These are phyloP conservation scores for Enteromius anoplus DNA, from an alignment of 2,797 vertebrate genomes.

Conservation along the genomic window DNA sequence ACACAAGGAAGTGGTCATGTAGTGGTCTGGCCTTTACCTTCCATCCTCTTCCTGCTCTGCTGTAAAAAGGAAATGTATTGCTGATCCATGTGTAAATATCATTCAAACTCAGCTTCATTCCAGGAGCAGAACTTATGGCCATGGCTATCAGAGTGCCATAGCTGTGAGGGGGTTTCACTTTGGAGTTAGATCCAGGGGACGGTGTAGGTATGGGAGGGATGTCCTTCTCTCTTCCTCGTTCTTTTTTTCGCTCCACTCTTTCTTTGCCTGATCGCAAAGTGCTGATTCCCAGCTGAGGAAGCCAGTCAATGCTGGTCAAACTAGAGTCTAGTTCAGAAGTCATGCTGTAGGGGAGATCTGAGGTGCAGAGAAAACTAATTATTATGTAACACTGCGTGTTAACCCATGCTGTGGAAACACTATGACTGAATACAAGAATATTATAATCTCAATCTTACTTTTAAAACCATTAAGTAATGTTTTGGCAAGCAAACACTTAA, in stretches of 20 bases:
- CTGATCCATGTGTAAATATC: slow-evolving; percentile 99
- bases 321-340: slow-evolving; percentile 94
- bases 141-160: slow-evolving; percentile 97
- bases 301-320: slow-evolving; percentile 98
- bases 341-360: slow-evolving; percentile 72
- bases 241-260: slow-evolving; percentile 79
- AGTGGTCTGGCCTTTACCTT: slow-evolving; percentile 79
- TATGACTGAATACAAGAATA: not conserved
- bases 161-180: slow-evolving; percentile 93
- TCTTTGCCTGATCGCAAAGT: slow-evolving; percentile 86
- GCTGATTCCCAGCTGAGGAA: slow-evolving; percentile 92
- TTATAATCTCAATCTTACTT: not conserved
- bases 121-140: slow-evolving; percentile 90
- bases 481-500: slow-evolving; percentile 14
- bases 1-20: slow-evolving; percentile 27
- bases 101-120: slow-evolving; percentile 93
- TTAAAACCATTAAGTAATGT: not conserved
- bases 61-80: slow-evolving; percentile 94
- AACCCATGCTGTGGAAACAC: too few relatives aligned
- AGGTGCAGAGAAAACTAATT: slow-evolving; percentile 16
- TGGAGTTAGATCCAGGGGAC: slow-evolving; percentile 70
- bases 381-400: not conserved
- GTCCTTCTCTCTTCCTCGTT: slow-evolving; percentile 84
- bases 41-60: slow-evolving; percentile 94
- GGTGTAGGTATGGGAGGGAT: slow-evolving; percentile 65